A percentile compares a stretch with the other conserved stretches of the same genome.
Conservation (phyloP, 2,888 invertebrate species). For the Hololepta plana region DNA sequence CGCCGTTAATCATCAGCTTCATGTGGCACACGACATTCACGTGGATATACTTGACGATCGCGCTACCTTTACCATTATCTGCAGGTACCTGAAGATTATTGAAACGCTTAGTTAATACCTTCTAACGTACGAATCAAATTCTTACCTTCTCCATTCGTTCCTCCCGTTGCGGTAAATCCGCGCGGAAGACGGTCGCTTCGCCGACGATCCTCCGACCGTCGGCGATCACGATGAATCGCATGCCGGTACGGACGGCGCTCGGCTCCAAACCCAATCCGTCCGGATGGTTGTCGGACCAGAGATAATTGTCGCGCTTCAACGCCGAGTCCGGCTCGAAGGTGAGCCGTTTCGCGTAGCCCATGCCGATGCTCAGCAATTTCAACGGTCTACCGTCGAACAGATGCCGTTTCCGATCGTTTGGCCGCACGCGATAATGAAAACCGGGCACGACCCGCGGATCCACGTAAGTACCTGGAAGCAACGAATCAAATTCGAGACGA, state of each 20-base stretch:
- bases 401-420: conserved; percentile 41
- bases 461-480: conserved; percentile 43
- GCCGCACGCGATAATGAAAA: conserved; percentile 52
- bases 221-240: conserved; percentile 43
- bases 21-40: conserved; percentile 52
- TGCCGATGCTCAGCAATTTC: conserved; percentile 44
- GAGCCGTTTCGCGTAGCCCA: conserved; percentile 60
- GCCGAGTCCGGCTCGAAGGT: conserved; percentile 49
- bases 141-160: conserved; percentile 39
- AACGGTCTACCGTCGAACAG: conserved; percentile 47
- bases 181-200: conserved; percentile 47
- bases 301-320: conserved; percentile 42
- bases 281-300: conserved; percentile 62
- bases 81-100: conserved; percentile 2
- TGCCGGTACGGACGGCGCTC: conserved; percentile 44
- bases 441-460: conserved; percentile 55
- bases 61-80: conserved; percentile 12
- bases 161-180: conserved; percentile 48
- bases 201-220: conserved; percentile 40
- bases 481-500: conserved; percentile 8
- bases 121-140: conserved; percentile 2
- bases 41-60: conserved; percentile 45
- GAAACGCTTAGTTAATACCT: too few relatives aligned
- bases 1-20: conserved; percentile 37
- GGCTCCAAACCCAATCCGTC: conserved; percentile 53